These are phyloP conservation scores for Caranx melampygus DNA, from an alignment of 2,113 vertebrate species.

Conservation along the genomic window DNA sequence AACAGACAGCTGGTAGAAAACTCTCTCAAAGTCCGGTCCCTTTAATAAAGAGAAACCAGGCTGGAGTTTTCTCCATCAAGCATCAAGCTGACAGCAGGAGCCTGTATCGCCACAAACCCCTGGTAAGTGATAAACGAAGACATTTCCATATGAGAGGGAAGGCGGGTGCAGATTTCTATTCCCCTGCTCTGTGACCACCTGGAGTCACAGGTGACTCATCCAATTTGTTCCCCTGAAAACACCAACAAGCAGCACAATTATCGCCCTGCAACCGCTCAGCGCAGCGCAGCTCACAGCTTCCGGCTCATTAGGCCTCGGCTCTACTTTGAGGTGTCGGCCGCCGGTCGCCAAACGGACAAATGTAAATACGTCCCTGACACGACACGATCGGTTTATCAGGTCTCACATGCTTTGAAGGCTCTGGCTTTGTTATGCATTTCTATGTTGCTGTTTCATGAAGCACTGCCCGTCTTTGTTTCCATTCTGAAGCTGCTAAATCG, in stretches of 20 bases:
- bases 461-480: neutral
- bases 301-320: neutral
- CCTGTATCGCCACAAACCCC: neutral
- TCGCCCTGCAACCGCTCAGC: neutral
- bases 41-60: neutral
- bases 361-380: neutral
- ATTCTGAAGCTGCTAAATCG: too few species aligned
- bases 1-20: neutral
- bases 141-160: conserved; percentile 8
- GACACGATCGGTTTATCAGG: neutral
- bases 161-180: conserved; percentile 2
- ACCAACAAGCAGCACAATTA: neutral
- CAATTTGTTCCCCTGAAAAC: conserved; percentile 1
- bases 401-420: neutral
- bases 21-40: neutral
- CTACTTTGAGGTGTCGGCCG: too few species aligned
- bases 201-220: neutral
- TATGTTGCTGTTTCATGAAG: neutral
- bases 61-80: neutral
- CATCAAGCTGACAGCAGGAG: neutral
- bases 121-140: neutral
- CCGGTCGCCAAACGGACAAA: too few species aligned
- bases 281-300: neutral
- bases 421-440: neutral
- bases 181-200: neutral